phyloP scores from a whole-genome alignment of 2,113 vertebrate species.

The Junco hyemalis region DNA sequence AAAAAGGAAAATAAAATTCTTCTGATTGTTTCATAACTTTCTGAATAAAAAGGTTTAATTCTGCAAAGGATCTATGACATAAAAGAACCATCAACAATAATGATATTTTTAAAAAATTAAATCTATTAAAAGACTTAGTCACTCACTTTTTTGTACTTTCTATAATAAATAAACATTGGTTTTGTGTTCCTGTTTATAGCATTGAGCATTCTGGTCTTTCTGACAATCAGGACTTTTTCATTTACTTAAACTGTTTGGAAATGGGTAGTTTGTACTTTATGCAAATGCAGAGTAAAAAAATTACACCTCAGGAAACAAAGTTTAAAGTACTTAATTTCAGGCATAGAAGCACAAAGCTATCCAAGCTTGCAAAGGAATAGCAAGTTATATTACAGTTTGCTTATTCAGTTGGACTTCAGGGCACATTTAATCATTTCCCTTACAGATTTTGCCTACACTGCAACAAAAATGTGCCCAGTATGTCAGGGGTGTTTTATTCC shows the following conservation, averaged over 20 bases:
- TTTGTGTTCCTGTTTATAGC: neutral
- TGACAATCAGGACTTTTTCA: neutral
- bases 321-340: neutral
- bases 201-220: neutral
- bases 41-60: neutral
- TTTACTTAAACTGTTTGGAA: neutral
- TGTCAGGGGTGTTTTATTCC: neutral
- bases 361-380: neutral
- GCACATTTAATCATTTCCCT: conserved; percentile 15
- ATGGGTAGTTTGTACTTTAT: neutral
- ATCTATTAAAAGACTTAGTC: neutral
- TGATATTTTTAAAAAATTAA: neutral
- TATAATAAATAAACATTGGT: neutral
- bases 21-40: neutral
- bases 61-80: neutral
- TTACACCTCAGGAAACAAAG: neutral
- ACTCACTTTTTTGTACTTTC: neutral
- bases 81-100: neutral
- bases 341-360: neutral
- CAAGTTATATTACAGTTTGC: neutral
- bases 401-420: neutral
- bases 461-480: neutral
- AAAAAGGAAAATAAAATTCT: neutral
- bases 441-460: neutral
- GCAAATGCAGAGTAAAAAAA: neutral